Base-by-base conservation (phyloP, 2,888 invertebrate species). In the Mythimna pallens region DNA sequence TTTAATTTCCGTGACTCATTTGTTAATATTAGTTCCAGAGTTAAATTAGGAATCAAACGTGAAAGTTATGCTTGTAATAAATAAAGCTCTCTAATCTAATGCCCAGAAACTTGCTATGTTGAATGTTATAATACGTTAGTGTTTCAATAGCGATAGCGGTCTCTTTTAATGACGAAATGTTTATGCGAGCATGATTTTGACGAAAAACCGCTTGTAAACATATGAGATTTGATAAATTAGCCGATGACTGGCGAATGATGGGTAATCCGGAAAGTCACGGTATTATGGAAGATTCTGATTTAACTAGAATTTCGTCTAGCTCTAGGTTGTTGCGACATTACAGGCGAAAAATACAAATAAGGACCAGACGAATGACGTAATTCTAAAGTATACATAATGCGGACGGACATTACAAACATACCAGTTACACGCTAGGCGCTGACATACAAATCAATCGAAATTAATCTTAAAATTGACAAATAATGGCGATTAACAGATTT, bases 281-380 rank as follows among this genome's bases (percentile, higher is more conserved):
- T 17, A 30, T 40, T 43, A 47, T 10, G 22, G 20, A 40, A 77
- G 4, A 58, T 70, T 58, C 8, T 62, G 25, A 30, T 77, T 70
- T 43, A 47, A 30, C 36, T 12, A 12, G 5, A 57, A 58, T 62
- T 54, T 40, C 50, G 14, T 58, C 20, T 55, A 30, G 62, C 22
- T 3, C 43, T n/a, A n/a, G n/a, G 22, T 59, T 47, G 30, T 12
- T 52, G n/a, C 62, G 22, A 22, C 22, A 43, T 63, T 65, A 73
- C 69, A 59, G 30, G 50, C 69, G 2, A 67, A 82, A 58, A 52
- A 64, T 25, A 25, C 61, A 70, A 70, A 70, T 54, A 70, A 65
- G 58, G 14, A 54, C 54, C 70, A 73, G 67, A 74, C 80, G 70
- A 78, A 73, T 81, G 83, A 81, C 74, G 83, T 47, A 73, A 80